These are phyloP conservation scores for Coregonus clupeaformis DNA, from an alignment of 2,113 vertebrate species.

Conservation along the genomic window DNA sequence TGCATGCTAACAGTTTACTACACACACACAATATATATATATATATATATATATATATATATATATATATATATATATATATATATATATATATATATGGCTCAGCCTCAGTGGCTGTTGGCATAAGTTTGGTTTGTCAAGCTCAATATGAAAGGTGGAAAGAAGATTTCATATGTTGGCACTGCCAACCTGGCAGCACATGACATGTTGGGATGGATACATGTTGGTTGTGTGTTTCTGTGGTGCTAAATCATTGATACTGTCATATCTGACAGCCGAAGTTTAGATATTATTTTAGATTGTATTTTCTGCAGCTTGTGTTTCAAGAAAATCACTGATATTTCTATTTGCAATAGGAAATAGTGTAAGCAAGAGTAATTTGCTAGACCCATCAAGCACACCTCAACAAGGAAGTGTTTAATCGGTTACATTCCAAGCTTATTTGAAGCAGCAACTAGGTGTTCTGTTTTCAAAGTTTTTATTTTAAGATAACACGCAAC, in stretches of 20 bases:
- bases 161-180: conserved; percentile 8
- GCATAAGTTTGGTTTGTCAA: neutral
- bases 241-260: conserved; percentile 1
- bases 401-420: neutral
- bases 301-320: neutral
- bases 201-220: conserved; percentile 5
- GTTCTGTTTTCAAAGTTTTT: neutral
- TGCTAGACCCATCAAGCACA: neutral
- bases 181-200: neutral
- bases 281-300: neutral
- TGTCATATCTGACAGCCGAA: neutral
- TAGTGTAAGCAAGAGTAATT: neutral
- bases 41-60: no score
- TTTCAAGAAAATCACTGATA: neutral
- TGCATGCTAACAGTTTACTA: neutral
- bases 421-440: neutral
- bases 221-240: conserved; percentile 2
- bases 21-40: no score
- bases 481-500: neutral
- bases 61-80: no score
- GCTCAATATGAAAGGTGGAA: neutral
- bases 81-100: no score
- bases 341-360: neutral
- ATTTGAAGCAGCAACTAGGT: neutral
- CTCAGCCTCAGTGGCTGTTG: neutral